Evolutionary conservation across 1,140 invertebrate genomes (phyloP), one percentile per base, ranked within the genome.

Genomic region (Bombus superbus): DNA sequence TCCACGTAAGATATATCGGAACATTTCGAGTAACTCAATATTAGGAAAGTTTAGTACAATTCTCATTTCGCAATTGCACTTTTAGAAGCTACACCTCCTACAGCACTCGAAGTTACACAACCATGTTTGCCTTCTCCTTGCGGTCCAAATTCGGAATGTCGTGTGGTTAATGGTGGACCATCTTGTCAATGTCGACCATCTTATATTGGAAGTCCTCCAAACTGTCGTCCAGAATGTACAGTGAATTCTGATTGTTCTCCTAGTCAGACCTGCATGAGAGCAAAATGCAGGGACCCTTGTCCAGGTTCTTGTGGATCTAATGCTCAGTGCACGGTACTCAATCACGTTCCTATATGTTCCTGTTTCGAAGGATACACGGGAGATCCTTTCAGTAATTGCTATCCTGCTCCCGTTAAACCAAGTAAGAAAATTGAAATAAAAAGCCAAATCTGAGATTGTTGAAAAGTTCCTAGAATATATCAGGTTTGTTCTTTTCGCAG

Each of bases 341-440:
- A 98, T 92, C 97, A 98, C 90, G 96, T 97, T 69, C 97, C 98
- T 5, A 96, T 97, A 13, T 98, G 98, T 92, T 97, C 96, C 4
- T 98, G 98, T 93, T 96, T 96, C 0, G 92, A 94, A 47, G 95
- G 94, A 59, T 95, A 94, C 64, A 95, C 95, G 53, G 97, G 96
- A 80, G 96, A 97, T 90, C 96, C 97, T 0, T 97, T 96, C 86
- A 96, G 95, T 22, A 87, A 94, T 3, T 97, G 97, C 90, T 90
- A 92, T 80, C 86, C 88, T 32, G 57, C 53, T 38, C 80, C 80
- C 0, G 71, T 71, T 1, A 28, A 32, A 53, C 47, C 57, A 59
- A 59, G 83, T 85, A 85, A 85, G 83, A 42, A 25, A 59, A 18
- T 59, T 59, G 25, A 59, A 28, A 59, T 53, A 53, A 53, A 2